Conservation (phyloP, 2,888 invertebrate genomes). For the Atrina japonica region DNA sequence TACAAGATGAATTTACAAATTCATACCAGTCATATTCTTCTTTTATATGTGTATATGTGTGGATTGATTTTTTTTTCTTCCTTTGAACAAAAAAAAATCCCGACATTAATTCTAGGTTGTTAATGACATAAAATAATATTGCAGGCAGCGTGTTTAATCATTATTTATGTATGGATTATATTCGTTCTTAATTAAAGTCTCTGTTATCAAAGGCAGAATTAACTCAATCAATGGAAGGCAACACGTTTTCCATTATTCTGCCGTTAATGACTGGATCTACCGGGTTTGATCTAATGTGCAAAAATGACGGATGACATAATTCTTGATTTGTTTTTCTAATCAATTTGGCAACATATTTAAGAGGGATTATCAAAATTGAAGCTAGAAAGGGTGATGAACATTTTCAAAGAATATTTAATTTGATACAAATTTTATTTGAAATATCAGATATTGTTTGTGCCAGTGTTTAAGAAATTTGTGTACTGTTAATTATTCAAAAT, state of each 20-base stretch:
- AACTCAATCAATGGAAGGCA: slow-evolving; percentile 15
- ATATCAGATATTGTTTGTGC: too few species aligned
- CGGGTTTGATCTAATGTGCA: slow-evolving; percentile 10
- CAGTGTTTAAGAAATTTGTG: too few species aligned
- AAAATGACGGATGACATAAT: slow-evolving; percentile 8
- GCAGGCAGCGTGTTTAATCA: slow-evolving; percentile 18
- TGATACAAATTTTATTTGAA: too few species aligned
- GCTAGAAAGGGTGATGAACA: slow-evolving; percentile 11
- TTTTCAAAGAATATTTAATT: not conserved
- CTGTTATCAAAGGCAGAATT: slow-evolving; percentile 24
- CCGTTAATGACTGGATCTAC: not conserved
- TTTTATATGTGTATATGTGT: too few species aligned
- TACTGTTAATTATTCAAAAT: too few species aligned
- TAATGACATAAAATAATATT: slow-evolving; percentile 29
- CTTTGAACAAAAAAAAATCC: too few species aligned
- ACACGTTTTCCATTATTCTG: slow-evolving; percentile 16
- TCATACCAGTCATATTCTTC: too few species aligned
- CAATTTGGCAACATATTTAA: slow-evolving; percentile 27
- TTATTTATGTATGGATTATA: slow-evolving; percentile 36
- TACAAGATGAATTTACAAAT: too few species aligned
- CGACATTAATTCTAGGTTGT: not conserved
- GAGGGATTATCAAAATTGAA: not conserved
- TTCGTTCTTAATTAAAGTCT: slow-evolving; percentile 30
- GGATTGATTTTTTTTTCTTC: too few species aligned
- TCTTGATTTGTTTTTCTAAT: slow-evolving; percentile 28